Percentiles rank a stretch among this genome's conserved stretches.
phyloP scores from a whole-genome alignment of 2,113 vertebrate genomes.

The Otus sunia region DNA sequence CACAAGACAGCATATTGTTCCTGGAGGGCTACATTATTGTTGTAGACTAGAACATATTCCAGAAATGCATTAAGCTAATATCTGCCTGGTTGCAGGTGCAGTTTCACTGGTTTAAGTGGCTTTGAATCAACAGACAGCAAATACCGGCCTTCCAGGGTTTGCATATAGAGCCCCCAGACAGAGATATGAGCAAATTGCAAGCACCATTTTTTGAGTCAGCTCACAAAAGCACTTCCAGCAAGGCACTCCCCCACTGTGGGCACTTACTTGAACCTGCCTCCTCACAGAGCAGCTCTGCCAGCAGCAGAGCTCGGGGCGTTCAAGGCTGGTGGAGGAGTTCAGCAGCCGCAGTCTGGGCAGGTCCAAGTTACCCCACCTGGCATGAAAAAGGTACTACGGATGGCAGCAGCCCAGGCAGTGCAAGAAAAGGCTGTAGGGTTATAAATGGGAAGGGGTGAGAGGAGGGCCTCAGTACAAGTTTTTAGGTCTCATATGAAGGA shows the following conservation, averaged over 20 bases:
- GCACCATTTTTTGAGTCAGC: neutral
- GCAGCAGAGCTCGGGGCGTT: neutral
- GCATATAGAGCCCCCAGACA: neutral
- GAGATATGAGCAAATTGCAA: neutral
- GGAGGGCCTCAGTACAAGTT: neutral
- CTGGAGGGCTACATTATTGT: constrained; percentile 30
- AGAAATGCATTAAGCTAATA: constrained; percentile 49
- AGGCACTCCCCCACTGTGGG: neutral
- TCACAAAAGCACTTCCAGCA: neutral
- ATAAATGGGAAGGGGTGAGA: neutral
- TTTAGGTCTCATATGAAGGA: neutral
- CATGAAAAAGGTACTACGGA: neutral
- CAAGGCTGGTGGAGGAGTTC: neutral
- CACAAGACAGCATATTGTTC: neutral
- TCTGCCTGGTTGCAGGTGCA: neutral
- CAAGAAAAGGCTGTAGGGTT: neutral
- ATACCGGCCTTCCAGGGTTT: neutral
- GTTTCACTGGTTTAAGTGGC: constrained; percentile 17
- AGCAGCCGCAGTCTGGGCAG: neutral
- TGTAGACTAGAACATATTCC: neutral
- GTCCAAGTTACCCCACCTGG: neutral
- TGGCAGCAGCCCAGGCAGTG: neutral
- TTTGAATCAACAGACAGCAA: neutral
- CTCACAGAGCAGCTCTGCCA: neutral
- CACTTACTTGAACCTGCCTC: neutral